Evolutionary conservation across 2,888 invertebrate species (phyloP), one percentile per base, ranked within the genome.

Genomic region (Sycophila texana): DNA sequence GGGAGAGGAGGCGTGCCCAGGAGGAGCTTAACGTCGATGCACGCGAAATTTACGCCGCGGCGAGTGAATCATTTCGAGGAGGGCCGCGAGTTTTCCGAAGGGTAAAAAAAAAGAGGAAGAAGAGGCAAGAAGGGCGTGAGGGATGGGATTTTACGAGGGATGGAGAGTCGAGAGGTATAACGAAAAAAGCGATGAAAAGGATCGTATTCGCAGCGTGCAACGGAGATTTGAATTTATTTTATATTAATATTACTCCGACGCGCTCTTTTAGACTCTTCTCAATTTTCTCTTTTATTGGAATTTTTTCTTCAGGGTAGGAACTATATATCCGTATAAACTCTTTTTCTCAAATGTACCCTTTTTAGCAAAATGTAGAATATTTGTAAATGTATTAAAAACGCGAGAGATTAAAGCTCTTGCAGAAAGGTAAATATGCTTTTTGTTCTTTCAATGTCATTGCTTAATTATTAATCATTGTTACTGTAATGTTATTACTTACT

Each of bases 201-300:
- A 60, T 71, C 71, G 51, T 60, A 60, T 71, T 71, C 53, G 55
- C 13, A 22, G 55, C 18, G 0, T 58, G 49, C 14, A 74, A 74
- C 18, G 26, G 66, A 58, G 58, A 47, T 51, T 61, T 22, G 30
- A 55, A 55, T 47, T 20, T 55, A 47, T 53, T 74, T 55, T 53
- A 65, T 65, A 65, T 74, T 74, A 55, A 74, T 74, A 65, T 65
- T 39, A 26, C 51, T 61, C 51, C 20, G 20, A 13, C 49, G 20
- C 26, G 1, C n/a, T 13, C 55, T 61, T 61, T 18, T 7, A n/a
- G n/a, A 53, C 53, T 53, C 7, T 7, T 4, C 7, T 39, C 39
- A 39, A 39, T 39, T 39, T 39, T 39, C 39, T 7, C 39, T 39
- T 39, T 39, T 39, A 39, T 39, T 39, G 39, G 39, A 39, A 39